A percentile compares a stretch with the other conserved stretches of the same genome.
These are phyloP conservation scores for Drosophila tanythrix DNA, from an alignment of 2,888 invertebrate species.

Conservation along the genomic window DNA sequence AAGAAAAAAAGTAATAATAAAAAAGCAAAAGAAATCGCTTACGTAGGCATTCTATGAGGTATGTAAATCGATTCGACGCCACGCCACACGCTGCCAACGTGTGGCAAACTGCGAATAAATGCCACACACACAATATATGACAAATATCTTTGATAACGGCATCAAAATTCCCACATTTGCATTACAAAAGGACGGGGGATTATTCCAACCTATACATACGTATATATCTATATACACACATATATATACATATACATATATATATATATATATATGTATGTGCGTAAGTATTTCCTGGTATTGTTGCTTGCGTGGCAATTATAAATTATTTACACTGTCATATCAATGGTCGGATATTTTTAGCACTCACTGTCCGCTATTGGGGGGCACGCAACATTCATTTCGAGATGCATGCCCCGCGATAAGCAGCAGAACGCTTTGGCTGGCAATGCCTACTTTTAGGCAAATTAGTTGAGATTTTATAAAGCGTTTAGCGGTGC, in stretches of 20 bases:
- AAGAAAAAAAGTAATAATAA: conserved; percentile 38
- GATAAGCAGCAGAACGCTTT: conserved; percentile 50
- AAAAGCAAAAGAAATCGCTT: conserved; percentile 54
- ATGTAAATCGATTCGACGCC: conserved; percentile 72
- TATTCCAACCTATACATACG: not conserved
- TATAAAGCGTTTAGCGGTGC: conserved; percentile 43
- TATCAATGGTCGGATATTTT: conserved; percentile 46
- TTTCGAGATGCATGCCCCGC: conserved; percentile 76
- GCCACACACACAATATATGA: conserved; percentile 27
- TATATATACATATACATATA: not conserved
- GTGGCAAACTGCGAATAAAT: conserved; percentile 61
- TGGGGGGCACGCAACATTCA: conserved; percentile 68
- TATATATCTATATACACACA: not conserved
- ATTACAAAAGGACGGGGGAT: conserved; percentile 46
- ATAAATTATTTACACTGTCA: conserved; percentile 68
- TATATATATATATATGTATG: not conserved
- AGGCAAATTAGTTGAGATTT: conserved; percentile 71
- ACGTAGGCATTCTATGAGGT: conserved; percentile 72
- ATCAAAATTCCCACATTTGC: conserved; percentile 67
- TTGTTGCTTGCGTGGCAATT: conserved; percentile 59
- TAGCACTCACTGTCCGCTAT: conserved; percentile 1
- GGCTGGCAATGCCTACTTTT: conserved; percentile 62
- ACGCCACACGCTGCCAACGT: conserved; percentile 36
- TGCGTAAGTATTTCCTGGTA: not conserved
- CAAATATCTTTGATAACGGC: conserved; percentile 57